Evolutionary conservation across 2,888 invertebrate genomes (phyloP), one percentile per base, ranked within the genome.

Genomic region (Odontomyia ornata): DNA sequence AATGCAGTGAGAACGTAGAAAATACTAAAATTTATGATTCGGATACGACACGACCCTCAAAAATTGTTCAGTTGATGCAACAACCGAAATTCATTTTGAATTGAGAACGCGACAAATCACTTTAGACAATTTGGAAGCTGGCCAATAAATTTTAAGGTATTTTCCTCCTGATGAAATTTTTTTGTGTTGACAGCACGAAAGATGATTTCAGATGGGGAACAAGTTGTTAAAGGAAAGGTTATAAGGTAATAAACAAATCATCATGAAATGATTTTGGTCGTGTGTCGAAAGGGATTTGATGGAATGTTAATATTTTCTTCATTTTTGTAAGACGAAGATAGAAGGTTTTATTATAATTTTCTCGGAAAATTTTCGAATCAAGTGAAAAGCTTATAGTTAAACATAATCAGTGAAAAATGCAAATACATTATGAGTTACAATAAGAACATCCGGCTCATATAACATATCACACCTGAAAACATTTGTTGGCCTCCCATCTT

Each of bases 61-160:
- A 60, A 21, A 60, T 60, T 60, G 11, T 60, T 60, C 57, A 60
- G 57, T 60, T 60, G 57, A 60, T 60, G 57, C 57, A 60, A 21
- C 57, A 23, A 25, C 57, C 23, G 25, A 60, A 36, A 60, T 60
- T 60, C 57, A n/a, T n/a, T 60, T 60, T 25, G 57, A 60, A 60
- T 60, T 60, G 57, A 23, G 25, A 36, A 60, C 52, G 52, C 57
- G 57, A 60, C 57, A 60, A 60, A 60, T 60, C 57, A 60, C 23
- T 60, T 60, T 18, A 60, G 57, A 60, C 57, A 60, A 60, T 23
- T 60, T 60, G 57, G 57, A 60, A 60, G 25, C 25, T 21, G 23
- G 57, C 57, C 57, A 60, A 60, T 60, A 60, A 60, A 60, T 60
- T 60, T 21, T 9, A 60, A 36, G 36, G 21, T 60, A 23, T 60